Evolutionary conservation across 2,888 invertebrate genomes (phyloP), one percentile per base, ranked within the genome.

Genomic region (Atethmia centrago): DNA sequence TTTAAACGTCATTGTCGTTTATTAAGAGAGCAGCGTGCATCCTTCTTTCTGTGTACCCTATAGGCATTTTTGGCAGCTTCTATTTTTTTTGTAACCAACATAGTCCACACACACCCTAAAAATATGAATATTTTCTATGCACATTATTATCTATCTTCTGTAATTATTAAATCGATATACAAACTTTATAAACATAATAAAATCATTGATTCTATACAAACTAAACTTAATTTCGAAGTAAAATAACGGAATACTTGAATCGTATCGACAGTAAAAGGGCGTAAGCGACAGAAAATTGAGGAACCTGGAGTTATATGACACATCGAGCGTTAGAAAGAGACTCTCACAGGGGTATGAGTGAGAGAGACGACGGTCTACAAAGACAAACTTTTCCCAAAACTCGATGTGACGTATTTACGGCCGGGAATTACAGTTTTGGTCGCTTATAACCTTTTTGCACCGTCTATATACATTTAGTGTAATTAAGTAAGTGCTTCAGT

Each of bases 191-290:
- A 83, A 77, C 77, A 70, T 84, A 85, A 77, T 85, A 84, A 87
- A 83, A 81, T 84, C 79, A 80, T 84, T 80, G 73, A 81, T 79
- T 63, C 76, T 77, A 83, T 77, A 86, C 77, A 85, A 62, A 45
- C 78, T 83, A 82, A 78, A 72, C 85, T 85, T 86, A 79, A 74
- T 71, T 61, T 74, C 42, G 62, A 76, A 69, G 65, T 80, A 86
- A 76, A 74, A 64, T 84, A 87, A 87, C 86, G 87, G 87, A 87
- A 87, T 87, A 87, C 77, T 85, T 86, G 72, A 69, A 78, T 75
- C 59, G 69, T 77, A 68, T 74, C 21, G 66, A 80, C 80, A 58
- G 69, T 59, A 28, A 12, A 25, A 49, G 0, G 63, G n/a, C 56
- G 12, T 56, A 76, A 59, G 42, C 63, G 77, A 80, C 51, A 47